These are phyloP conservation scores for Ecliptopera silaceata DNA, from an alignment of 2,888 invertebrate species.

Conservation along the genomic window DNA sequence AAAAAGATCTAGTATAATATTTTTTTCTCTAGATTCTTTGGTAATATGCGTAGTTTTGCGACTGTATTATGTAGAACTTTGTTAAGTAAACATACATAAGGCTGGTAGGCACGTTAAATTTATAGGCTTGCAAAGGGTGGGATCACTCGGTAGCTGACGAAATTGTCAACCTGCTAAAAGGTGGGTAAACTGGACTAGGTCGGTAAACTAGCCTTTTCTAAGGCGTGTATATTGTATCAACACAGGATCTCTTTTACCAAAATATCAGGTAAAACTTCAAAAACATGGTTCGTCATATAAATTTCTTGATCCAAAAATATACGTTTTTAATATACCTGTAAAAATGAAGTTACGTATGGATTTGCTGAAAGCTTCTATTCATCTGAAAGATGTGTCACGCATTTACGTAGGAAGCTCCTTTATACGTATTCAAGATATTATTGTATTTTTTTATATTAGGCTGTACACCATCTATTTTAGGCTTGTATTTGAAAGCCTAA, in stretches of 20 bases:
- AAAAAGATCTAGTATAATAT: background rate
- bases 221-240: conserved; percentile 15
- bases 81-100: conserved; percentile 18
- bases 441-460: no score
- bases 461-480: no score
- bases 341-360: no score
- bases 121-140: conserved; percentile 3
- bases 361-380: no score
- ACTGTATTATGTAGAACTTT: conserved; percentile 17
- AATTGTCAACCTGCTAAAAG: conserved; percentile 29
- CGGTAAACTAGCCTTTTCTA: conserved; percentile 3
- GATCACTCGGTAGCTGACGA: conserved; percentile 11
- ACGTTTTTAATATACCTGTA: no score
- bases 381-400: no score
- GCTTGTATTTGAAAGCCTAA: no score
- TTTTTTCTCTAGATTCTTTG: background rate
- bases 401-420: no score
- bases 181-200: conserved; percentile 22
- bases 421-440: no score
- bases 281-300: no score
- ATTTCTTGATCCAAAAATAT: no score
- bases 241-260: conserved; percentile 12
- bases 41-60: conserved; percentile 11
- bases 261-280: no score
- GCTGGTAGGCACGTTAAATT: background rate